phyloP scores from a whole-genome alignment of 1,140 invertebrate genomes.

The Drosophila persimilis region DNA sequence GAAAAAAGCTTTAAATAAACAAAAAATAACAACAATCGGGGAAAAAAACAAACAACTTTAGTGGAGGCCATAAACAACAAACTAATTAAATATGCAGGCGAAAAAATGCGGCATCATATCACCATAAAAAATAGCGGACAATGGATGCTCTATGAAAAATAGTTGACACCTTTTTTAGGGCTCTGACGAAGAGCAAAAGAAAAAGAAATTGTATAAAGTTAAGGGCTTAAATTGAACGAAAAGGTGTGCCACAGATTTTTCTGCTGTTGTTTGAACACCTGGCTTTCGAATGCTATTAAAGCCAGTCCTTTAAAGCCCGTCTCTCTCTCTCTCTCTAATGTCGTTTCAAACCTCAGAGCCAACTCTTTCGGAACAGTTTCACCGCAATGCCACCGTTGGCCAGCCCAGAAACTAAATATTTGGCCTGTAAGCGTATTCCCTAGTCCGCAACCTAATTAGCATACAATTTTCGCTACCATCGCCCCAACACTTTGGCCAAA shows the following conservation, averaged over 20 bases:
- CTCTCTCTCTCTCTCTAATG: too few species aligned
- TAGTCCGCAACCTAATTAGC: constrained; percentile 32
- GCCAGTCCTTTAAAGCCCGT: too few species aligned
- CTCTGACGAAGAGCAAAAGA: neutral
- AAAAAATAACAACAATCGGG: constrained; percentile 49
- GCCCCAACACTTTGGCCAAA: constrained; percentile 63
- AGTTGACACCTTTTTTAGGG: neutral
- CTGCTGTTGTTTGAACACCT: too few species aligned
- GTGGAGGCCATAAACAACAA: constrained; percentile 63
- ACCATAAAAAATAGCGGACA: constrained; percentile 23
- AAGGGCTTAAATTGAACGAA: too few species aligned
- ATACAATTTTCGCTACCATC: constrained; percentile 17
- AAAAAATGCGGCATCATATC: constrained; percentile 26
- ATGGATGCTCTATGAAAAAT: constrained; percentile 32
- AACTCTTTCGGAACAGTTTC: too few species aligned
- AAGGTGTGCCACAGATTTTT: too few species aligned
- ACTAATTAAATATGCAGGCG: constrained; percentile 70
- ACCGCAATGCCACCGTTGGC: neutral
- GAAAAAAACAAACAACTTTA: constrained; percentile 38
- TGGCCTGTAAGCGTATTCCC: constrained; percentile 31
- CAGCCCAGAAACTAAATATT: constrained; percentile 9
- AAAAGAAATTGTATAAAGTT: constrained; percentile 6
- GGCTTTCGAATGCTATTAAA: too few species aligned
- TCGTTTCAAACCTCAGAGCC: too few species aligned
- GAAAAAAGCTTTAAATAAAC: constrained; percentile 63